Evolutionary conservation across 2,113 vertebrate species (phyloP).

Genomic region (Ariopsis seemanni): DNA sequence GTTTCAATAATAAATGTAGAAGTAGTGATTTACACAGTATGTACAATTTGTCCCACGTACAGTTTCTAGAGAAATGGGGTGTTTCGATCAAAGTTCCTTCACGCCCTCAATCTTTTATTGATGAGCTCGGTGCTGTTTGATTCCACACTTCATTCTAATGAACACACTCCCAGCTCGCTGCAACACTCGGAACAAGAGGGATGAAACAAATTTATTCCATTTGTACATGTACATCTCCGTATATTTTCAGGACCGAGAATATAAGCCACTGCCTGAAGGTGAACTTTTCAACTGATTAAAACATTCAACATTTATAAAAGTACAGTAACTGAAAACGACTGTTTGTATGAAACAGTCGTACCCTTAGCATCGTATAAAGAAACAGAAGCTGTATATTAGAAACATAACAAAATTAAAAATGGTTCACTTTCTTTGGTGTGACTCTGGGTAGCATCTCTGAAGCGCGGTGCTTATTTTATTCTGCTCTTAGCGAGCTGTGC

Average conservation of each 20-base stretch:
- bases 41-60: too few species aligned
- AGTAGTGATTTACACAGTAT: too few species aligned
- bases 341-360: background rate
- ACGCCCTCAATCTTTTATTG: background rate
- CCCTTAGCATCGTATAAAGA: background rate
- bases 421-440: background rate
- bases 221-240: background rate
- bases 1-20: background rate
- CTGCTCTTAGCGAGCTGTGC: background rate
- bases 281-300: background rate
- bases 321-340: background rate
- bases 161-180: background rate
- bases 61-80: background rate
- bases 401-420: background rate
- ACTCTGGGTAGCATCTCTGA: background rate
- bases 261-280: background rate
- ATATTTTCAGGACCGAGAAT: background rate
- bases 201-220: background rate
- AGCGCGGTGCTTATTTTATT: background rate
- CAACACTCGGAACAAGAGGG: background rate
- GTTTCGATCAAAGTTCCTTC: background rate
- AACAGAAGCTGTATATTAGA: background rate
- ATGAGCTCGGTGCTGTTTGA: background rate
- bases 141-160: background rate
- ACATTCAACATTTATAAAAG: background rate